Conservation (phyloP, 2,888 invertebrate genomes). For the Meta bourneti region DNA sequence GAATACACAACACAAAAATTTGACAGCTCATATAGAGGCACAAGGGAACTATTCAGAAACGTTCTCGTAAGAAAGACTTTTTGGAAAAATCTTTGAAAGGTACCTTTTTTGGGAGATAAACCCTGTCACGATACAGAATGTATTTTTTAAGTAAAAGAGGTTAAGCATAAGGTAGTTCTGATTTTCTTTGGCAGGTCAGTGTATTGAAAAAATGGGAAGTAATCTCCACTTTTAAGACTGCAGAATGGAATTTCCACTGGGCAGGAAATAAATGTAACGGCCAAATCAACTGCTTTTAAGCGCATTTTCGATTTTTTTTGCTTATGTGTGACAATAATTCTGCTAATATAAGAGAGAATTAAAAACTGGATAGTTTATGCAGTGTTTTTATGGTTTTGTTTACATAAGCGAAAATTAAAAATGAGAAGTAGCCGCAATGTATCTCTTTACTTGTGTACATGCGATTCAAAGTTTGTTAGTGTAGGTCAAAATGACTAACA, state of each 20-base stretch:
- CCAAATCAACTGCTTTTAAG: too few relatives aligned
- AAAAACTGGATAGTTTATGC: too few relatives aligned
- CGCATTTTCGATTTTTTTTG: too few relatives aligned
- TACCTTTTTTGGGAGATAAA: constrained; percentile 22
- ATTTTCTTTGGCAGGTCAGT: not conserved
- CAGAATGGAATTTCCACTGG: not conserved
- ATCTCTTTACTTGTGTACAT: too few relatives aligned
- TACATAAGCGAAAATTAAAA: too few relatives aligned
- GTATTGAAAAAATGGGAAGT: not conserved
- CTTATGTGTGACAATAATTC: too few relatives aligned
- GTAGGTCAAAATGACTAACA: too few relatives aligned
- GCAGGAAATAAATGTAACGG: not conserved
- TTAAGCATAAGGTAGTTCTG: not conserved
- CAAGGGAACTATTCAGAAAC: constrained; percentile 14
- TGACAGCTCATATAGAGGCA: not conserved
- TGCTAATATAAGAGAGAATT: too few relatives aligned
- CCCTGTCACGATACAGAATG: not conserved
- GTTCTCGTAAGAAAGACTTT: constrained; percentile 1
- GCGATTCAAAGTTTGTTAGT: too few relatives aligned
- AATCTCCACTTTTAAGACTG: not conserved
- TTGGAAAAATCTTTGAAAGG: constrained; percentile 23
- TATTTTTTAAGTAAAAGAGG: not conserved
- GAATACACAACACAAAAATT: constrained; percentile 19
- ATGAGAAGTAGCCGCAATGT: too few relatives aligned
- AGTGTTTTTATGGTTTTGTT: too few relatives aligned